These are phyloP conservation scores for Rhogogaster chlorosoma DNA, from an alignment of 2,888 invertebrate species.

Conservation along the genomic window DNA sequence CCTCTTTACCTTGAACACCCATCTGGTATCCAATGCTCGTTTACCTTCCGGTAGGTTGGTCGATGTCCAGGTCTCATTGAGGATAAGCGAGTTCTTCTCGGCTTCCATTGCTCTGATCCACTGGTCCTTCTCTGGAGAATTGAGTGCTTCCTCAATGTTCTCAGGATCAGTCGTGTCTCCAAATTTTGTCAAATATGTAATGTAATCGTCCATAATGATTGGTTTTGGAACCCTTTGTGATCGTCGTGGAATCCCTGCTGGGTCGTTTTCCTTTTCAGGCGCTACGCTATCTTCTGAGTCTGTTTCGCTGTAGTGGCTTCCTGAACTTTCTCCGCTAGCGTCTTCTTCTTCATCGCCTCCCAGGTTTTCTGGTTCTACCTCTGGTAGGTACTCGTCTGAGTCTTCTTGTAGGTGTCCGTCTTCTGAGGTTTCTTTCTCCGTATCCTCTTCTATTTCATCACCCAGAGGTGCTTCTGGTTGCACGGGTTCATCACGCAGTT, in stretches of 20 bases:
- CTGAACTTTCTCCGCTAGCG: not conserved
- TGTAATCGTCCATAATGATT: constrained; percentile 22
- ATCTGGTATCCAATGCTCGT: too few relatives aligned
- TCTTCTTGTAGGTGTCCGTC: not conserved
- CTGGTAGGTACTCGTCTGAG: not conserved
- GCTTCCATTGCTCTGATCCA: constrained; percentile 59
- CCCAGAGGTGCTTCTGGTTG: not conserved
- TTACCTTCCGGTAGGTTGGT: constrained; percentile 53
- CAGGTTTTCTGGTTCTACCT: not conserved
- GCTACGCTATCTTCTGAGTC: not conserved
- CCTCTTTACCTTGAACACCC: constrained; percentile 57
- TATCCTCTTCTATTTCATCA: not conserved
- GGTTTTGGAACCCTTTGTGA: constrained; percentile 47
- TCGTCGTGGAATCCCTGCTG: constrained; percentile 23
- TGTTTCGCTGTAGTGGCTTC: not conserved
- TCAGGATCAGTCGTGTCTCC: constrained; percentile 34
- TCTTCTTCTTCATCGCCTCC: not conserved
- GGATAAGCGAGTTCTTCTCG: constrained; percentile 52
- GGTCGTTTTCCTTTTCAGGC: not conserved
- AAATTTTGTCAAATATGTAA: constrained; percentile 28
- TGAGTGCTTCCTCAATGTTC: constrained; percentile 55
- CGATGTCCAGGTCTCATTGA: constrained; percentile 58
- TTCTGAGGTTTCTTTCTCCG: not conserved
- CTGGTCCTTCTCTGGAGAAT: constrained; percentile 43
- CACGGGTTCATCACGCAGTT: not conserved